Base-by-base conservation (phyloP, 1,140 invertebrate genomes). In the Zophobas morio region DNA sequence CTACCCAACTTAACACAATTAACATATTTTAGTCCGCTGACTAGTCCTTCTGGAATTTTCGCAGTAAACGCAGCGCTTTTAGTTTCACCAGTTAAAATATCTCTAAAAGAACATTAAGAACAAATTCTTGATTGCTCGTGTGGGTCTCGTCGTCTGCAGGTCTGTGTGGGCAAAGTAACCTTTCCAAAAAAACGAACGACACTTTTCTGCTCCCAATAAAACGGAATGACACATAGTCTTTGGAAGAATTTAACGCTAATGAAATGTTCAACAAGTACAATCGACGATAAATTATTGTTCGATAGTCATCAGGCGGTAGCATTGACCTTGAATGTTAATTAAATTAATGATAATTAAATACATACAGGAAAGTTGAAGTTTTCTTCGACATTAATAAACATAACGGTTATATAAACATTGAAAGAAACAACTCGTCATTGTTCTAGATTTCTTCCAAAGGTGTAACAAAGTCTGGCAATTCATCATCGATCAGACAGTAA, bases 321-420 rank as follows among this genome's bases (percentile, higher is more conserved):
- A 42, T 66, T 66, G 60, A 66, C 60, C 60, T 66, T 66, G 60
- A 66, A 42, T 66, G 60, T 36, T 66, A 66, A 66, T 66, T 66
- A 66, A 66, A 42, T 42, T 6, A 51, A 51, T 66, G 60, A 42
- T 66, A 66, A 66, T 66, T 66, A 66, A 66, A 66, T 66, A 40
- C 37, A 66, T 66, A 66, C 60, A 66, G 39, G 60, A 66, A 66
- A 66, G 60, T 66, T 39, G 2, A 40, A 66, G 60, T 66, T 66
- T 66, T 42, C 37, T 66, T 66, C n/a, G 40, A 51, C n/a, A 51
- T 66, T 66, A 66, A 66, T 66, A 40, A 66, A 66, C 60, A 66
- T 42, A 66, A 66, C 60, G 42, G 60, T 66, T 66, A 66, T 66
- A 66, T 66, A 66, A 66, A 66, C 60, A 66, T n/a, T 66, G 2